Conservation (phyloP, 2,797 vertebrate genomes). For the Acrossocheilus fasciatus region DNA sequence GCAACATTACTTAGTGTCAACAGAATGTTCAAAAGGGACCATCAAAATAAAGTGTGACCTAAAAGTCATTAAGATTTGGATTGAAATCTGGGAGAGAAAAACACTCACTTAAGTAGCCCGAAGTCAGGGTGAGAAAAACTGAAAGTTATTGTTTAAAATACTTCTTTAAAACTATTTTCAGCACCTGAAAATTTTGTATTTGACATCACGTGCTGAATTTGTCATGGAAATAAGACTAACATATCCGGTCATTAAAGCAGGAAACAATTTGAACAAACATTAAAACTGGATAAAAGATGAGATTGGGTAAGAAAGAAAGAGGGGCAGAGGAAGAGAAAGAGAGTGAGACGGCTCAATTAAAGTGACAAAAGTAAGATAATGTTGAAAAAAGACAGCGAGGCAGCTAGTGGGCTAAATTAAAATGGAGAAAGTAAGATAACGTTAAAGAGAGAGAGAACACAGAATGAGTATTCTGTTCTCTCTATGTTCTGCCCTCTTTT, state of each 20-base stretch:
- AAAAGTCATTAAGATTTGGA: not conserved
- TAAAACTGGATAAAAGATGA: not conserved
- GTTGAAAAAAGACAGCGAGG: not conserved
- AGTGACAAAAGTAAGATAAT: conserved; percentile 32
- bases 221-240: conserved; percentile 3
- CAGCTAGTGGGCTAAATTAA: not conserved
- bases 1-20: too few relatives aligned
- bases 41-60: too few relatives aligned
- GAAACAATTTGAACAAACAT: not conserved
- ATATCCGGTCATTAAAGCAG: conserved; percentile 5
- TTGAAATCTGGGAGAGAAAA: not conserved
- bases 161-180: not conserved
- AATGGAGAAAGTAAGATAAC: conserved; percentile 10
- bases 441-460: not conserved
- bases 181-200: not conserved
- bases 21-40: too few relatives aligned
- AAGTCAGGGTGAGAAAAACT: too few relatives aligned
- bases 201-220: conserved; percentile 2
- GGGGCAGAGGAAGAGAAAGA: not conserved
- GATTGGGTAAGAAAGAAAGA: not conserved
- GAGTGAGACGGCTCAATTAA: conserved; percentile 3
- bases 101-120: not conserved
- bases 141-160: not conserved
- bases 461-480: not conserved
- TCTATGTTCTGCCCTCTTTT: conserved; percentile 63